Percentiles rank a stretch among this genome's conserved stretches.
Evolutionary conservation across 2,888 invertebrate species (phyloP).

Genomic region (Drosophila birchii): DNA sequence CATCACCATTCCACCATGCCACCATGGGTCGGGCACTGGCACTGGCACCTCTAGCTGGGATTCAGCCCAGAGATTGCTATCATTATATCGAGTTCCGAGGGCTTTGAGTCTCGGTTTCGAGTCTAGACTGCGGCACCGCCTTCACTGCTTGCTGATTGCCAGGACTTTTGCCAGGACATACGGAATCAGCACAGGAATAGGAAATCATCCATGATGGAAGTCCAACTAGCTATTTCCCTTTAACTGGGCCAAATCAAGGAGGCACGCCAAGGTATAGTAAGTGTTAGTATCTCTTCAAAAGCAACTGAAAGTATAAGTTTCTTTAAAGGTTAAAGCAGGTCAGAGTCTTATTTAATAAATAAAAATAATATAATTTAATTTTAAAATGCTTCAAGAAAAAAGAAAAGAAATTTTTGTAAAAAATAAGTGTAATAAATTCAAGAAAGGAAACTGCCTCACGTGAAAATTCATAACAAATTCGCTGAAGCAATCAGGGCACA

Average conservation of each 20-base stretch:
- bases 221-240: not conserved
- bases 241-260: not conserved
- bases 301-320: not conserved
- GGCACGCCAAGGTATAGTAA: not conserved
- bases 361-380: not conserved
- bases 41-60: not conserved
- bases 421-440: not conserved
- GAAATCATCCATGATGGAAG: not conserved
- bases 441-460: not conserved
- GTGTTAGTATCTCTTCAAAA: not conserved
- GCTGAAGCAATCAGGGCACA: slow-evolving; percentile 1
- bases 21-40: slow-evolving; percentile 9
- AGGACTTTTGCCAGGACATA: not conserved
- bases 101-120: slow-evolving; percentile 9
- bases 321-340: not conserved
- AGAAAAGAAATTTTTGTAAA: not conserved
- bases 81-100: slow-evolving; percentile 32
- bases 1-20: not conserved
- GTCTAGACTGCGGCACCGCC: slow-evolving; percentile 7
- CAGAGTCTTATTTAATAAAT: too few relatives aligned
- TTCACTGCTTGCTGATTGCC: slow-evolving; percentile 2
- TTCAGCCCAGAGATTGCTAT: slow-evolving; percentile 30
- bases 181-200: slow-evolving; percentile 7
- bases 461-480: slow-evolving; percentile 8
- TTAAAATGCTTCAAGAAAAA: too few relatives aligned